Conservation (phyloP, 2,888 invertebrate genomes). For the Piscicola geometra region DNA sequence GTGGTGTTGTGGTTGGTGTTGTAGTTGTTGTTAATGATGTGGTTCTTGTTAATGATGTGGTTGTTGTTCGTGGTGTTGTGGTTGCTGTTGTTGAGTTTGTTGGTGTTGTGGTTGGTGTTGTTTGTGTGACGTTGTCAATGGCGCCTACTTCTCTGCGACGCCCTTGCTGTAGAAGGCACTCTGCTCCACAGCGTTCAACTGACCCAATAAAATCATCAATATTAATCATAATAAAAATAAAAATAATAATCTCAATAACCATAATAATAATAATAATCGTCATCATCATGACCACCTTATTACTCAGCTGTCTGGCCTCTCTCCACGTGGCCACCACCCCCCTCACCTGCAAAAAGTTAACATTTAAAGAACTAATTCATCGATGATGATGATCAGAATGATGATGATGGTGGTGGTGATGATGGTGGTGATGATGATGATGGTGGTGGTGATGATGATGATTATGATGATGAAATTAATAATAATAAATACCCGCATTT, state of each 20-base stretch:
- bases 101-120: neutral
- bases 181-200: slow-evolving; percentile 49
- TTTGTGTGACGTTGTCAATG: neutral
- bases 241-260: neutral
- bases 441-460: too few species aligned
- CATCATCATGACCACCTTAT: slow-evolving; percentile 58
- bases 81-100: too few species aligned
- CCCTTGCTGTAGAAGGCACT: neutral
- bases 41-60: neutral
- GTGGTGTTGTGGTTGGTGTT: slow-evolving; percentile 26
- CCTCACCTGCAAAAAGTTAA: too few species aligned
- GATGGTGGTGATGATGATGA: too few species aligned
- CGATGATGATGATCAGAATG: too few species aligned
- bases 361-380: too few species aligned
- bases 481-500: too few species aligned
- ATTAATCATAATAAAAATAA: neutral
- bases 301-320: slow-evolving; percentile 64
- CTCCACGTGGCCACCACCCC: slow-evolving; percentile 69
- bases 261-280: neutral
- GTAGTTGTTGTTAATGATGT: slow-evolving; percentile 10
- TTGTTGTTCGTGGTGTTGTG: neutral
- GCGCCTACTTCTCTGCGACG: too few species aligned
- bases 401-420: too few species aligned
- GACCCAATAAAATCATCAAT: slow-evolving; percentile 29
- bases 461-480: too few species aligned